Evolutionary conservation across 1,140 invertebrate genomes (phyloP), one percentile per base, ranked within the genome.

Genomic region (Melipona quadrifasciata): DNA sequence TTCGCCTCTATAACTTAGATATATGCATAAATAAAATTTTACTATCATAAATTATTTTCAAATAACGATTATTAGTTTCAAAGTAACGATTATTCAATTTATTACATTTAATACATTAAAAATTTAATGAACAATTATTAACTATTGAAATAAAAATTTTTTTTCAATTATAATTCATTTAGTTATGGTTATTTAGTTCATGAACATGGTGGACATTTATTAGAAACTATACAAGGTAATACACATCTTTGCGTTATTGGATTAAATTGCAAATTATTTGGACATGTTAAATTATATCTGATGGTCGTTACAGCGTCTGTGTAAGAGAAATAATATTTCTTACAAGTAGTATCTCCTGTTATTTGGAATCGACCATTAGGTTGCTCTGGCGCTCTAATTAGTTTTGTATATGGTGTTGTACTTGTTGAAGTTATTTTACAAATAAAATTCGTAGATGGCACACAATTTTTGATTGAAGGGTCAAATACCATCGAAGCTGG

Each of bases 321-420:
- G 1, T 57, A 88, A 65, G 86, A 89, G 0, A 72, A 57, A 31
- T 82, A 88, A 73, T 86, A 89, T 6, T 12, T 55, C 8, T 86
- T 61, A 53, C 87, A 89, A 4, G 19, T 5, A 10, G 10, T 0
- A 21, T 76, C 79, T 8, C 1, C 0, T 17, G 1, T 0, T 5
- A 80, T 57, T 19, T 64, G 24, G 24, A 82, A 88, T 68, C 83
- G 78, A 24, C 87, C 83, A 39, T 12, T 67, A 67, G 12, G 39
- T 21, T 31, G 10, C 27, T 51, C 12, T 24, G 31, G 2, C 2
- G 31, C 31, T 31, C 31, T 31, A 31, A 31, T 31, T 31, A 31
- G 31, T 31, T 31, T 31, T 31, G 31, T 31, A 11, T 19, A 24
- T 10, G 58, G 0, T 8, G 53, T 47, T 1, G 57, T 0, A 11